phyloP scores from a whole-genome alignment of 2,113 vertebrate species.

The Alexandromys fortis region DNA sequence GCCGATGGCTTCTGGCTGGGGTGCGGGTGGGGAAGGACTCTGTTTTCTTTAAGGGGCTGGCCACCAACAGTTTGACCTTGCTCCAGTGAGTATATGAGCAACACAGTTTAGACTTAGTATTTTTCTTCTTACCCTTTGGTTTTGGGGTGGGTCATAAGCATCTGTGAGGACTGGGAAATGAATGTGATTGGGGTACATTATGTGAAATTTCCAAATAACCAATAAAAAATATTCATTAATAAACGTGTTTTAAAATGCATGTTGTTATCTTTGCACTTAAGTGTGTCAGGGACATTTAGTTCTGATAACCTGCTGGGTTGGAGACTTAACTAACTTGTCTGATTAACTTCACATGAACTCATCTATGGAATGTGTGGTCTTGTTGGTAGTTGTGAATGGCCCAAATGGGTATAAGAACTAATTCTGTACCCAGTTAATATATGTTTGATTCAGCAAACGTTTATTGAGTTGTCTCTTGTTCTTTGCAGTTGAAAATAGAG shows the following conservation, averaged over 20 bases:
- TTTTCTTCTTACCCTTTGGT: too few species aligned
- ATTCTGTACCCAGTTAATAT: slow-evolving; percentile 41
- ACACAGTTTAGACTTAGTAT: background rate
- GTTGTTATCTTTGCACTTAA: slow-evolving; percentile 77
- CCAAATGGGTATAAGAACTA: slow-evolving; percentile 67
- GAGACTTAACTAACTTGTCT: slow-evolving; percentile 85
- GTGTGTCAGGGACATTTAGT: slow-evolving; percentile 71
- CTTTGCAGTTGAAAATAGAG: background rate
- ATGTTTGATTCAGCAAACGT: background rate
- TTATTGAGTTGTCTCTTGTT: background rate
- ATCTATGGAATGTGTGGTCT: slow-evolving; percentile 83
- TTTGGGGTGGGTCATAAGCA: too few species aligned
- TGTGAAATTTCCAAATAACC: background rate
- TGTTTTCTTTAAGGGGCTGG: background rate
- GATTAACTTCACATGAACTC: slow-evolving; percentile 85
- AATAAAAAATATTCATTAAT: background rate
- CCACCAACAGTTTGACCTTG: background rate
- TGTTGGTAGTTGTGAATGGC: slow-evolving; percentile 49
- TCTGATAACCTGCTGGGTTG: slow-evolving; percentile 82
- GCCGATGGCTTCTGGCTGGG: background rate
- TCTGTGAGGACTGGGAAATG: too few species aligned
- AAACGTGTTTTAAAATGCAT: background rate
- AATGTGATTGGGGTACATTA: background rate
- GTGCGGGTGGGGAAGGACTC: background rate
- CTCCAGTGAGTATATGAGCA: background rate